Conservation (phyloP, 2,888 invertebrate genomes). For the Sthenelais limicola region DNA sequence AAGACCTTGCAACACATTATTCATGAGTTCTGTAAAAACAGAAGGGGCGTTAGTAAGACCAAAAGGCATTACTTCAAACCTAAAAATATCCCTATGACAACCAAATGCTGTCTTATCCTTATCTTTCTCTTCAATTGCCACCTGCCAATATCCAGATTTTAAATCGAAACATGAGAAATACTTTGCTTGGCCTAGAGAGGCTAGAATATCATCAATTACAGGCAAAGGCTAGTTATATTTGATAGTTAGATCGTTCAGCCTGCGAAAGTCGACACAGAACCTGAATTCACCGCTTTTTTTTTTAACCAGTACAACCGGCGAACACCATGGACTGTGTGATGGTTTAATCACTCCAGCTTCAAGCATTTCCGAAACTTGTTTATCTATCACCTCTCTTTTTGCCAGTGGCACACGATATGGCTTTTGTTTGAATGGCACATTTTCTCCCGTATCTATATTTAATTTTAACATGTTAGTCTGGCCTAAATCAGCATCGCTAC, state of each 20-base stretch:
- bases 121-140: neutral
- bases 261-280: conserved; percentile 15
- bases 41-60: conserved; percentile 10
- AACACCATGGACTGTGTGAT: conserved; percentile 13
- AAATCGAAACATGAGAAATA: neutral
- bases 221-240: conserved; percentile 21
- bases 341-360: conserved; percentile 6
- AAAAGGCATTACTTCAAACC: conserved; percentile 11
- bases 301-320: conserved; percentile 1
- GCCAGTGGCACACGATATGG: no score
- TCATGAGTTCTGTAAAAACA: conserved; percentile 9
- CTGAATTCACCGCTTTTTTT: conserved; percentile 7
- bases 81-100: conserved; percentile 10
- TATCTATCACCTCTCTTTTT: neutral
- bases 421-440: no score
- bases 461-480: no score
- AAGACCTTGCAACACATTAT: neutral
- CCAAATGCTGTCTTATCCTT: conserved; percentile 21
- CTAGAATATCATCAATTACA: conserved; percentile 7
- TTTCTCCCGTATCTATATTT: no score
- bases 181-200: neutral
- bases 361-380: conserved; percentile 15
- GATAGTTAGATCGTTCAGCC: conserved; percentile 1
- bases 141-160: conserved; percentile 3
- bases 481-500: no score